phyloP scores from a whole-genome alignment of 2,888 invertebrate species.

The Metallyticus violacea region DNA sequence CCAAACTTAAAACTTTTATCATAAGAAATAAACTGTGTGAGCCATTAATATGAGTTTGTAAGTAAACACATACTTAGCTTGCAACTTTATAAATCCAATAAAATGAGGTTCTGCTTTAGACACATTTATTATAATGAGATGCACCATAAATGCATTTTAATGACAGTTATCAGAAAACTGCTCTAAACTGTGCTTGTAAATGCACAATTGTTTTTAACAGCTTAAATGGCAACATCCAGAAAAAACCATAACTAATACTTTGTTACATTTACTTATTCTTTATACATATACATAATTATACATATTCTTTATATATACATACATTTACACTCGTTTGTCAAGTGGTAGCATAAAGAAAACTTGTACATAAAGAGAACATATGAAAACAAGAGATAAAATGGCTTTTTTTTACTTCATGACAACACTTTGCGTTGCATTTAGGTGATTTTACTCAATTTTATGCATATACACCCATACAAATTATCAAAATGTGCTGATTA shows the following conservation, averaged over 20 bases:
- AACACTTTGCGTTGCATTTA: too few relatives aligned
- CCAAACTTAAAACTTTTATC: too few relatives aligned
- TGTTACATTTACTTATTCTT: background rate
- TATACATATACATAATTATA: background rate
- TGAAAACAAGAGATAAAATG: background rate
- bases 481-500: too few relatives aligned
- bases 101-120: background rate
- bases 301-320: background rate
- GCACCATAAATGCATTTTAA: background rate
- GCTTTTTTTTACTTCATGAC: too few relatives aligned
- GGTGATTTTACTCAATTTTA: too few relatives aligned
- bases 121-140: background rate
- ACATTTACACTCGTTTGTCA: background rate
- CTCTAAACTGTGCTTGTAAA: background rate
- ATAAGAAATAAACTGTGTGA: too few relatives aligned
- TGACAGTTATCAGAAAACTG: background rate
- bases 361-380: background rate
- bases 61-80: too few relatives aligned
- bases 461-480: too few relatives aligned
- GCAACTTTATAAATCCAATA: background rate
- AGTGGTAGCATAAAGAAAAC: background rate
- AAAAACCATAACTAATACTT: background rate
- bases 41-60: too few relatives aligned
- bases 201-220: background rate
- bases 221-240: background rate